These are phyloP conservation scores for Chrysomallon squamiferum DNA, from an alignment of 1,140 invertebrate species.

Conservation along the genomic window DNA sequence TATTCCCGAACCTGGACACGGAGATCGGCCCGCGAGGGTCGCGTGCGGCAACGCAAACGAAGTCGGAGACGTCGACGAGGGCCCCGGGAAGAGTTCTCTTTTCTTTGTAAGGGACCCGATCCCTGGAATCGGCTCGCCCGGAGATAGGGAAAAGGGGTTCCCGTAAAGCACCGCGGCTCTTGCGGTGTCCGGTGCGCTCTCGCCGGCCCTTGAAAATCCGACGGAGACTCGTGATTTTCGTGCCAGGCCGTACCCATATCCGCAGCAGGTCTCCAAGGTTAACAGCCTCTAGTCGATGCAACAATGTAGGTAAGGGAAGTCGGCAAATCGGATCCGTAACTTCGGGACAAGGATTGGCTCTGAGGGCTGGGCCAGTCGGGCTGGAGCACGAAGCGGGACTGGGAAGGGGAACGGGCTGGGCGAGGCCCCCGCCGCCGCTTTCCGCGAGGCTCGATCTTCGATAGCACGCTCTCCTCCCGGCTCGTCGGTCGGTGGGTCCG, in stretches of 20 bases:
- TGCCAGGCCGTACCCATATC: constrained; percentile 76
- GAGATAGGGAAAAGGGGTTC: constrained; percentile 68
- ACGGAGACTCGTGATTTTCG: constrained; percentile 74
- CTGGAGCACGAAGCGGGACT: constrained; percentile 52
- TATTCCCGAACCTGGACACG: constrained; percentile 64
- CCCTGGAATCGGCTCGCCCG: constrained; percentile 69
- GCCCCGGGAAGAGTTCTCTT: constrained; percentile 82
- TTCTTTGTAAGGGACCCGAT: constrained; percentile 74
- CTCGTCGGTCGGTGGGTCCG: too few species aligned
- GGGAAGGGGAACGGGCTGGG: constrained; percentile 2
- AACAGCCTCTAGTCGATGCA: constrained; percentile 88
- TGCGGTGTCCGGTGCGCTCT: constrained; percentile 64
- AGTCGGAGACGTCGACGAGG: constrained; percentile 76
- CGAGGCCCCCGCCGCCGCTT: too few species aligned
- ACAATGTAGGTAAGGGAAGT: constrained; percentile 83
- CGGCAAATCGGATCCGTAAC: constrained; percentile 81
- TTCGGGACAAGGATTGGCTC: constrained; percentile 81
- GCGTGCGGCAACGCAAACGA: constrained; percentile 71
- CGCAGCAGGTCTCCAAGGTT: constrained; percentile 88
- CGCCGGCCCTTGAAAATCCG: constrained; percentile 80
- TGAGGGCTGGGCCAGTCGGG: constrained; percentile 74
- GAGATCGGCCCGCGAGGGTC: constrained; percentile 45
- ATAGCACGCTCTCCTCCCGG: too few species aligned
- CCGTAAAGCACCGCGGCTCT: constrained; percentile 62
- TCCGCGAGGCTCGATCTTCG: too few species aligned